These are phyloP conservation scores for Rhopalosiphum maidis DNA, from an alignment of 1,140 invertebrate species.

Conservation along the genomic window DNA sequence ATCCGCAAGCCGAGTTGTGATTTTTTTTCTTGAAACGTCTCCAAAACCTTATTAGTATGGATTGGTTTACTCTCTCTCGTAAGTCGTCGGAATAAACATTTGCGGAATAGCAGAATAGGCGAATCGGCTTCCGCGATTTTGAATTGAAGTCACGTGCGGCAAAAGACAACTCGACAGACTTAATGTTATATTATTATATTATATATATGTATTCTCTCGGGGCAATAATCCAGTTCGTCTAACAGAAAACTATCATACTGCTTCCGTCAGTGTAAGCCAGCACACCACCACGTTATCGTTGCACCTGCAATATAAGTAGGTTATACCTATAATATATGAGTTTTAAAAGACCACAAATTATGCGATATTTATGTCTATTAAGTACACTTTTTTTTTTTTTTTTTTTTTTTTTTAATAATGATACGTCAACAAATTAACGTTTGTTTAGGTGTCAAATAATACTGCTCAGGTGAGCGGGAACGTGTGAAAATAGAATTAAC, in stretches of 20 bases:
- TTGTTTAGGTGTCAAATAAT: not conserved
- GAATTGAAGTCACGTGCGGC: not conserved
- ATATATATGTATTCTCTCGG: not conserved
- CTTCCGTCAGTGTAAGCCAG: not conserved
- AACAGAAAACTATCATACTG: not conserved
- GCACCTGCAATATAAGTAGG: not conserved
- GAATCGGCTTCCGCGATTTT: slow-evolving; percentile 8
- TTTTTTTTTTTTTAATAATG: not conserved
- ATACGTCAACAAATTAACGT: not conserved
- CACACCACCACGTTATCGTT: not conserved
- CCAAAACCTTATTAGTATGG: slow-evolving; percentile 33
- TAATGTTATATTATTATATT: slow-evolving; percentile 18
- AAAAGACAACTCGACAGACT: slow-evolving; percentile 20
- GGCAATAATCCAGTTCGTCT: slow-evolving; percentile 22
- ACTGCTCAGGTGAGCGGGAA: not conserved
- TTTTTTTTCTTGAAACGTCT: slow-evolving; percentile 33
- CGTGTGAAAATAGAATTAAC: not conserved
- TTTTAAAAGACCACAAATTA: not conserved
- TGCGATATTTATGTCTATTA: not conserved
- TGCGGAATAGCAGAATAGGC: slow-evolving; percentile 5
- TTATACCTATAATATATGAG: not conserved
- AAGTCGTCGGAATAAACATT: slow-evolving; percentile 31
- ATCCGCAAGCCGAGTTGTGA: not conserved
- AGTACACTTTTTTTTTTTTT: too few relatives aligned
- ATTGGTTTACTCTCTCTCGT: not conserved